phyloP scores from a whole-genome alignment of 1,140 invertebrate species.

The Meloidogyne floridensis region DNA sequence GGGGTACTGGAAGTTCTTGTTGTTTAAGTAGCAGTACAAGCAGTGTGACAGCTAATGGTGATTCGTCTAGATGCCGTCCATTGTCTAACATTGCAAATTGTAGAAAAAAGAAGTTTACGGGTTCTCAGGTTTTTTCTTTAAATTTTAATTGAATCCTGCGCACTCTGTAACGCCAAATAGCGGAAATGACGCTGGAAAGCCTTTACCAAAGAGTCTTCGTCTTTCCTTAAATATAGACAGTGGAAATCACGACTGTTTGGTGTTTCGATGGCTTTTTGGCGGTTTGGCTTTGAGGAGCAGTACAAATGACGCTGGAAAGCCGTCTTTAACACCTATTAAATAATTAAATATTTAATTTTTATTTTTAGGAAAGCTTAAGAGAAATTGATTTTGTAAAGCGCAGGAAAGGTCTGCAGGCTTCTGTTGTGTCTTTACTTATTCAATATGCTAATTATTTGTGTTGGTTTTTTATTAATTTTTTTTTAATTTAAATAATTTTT shows the following conservation, averaged over 20 bases:
- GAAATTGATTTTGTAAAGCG: slow-evolving; percentile 13
- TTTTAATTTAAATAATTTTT: not conserved
- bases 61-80: slow-evolving; percentile 14
- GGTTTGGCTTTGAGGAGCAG: no score
- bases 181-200: no score
- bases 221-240: no score
- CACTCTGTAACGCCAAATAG: no score
- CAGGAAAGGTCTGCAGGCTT: slow-evolving; percentile 26
- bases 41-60: not conserved
- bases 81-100: slow-evolving; percentile 7
- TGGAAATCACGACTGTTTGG: no score
- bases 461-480: not conserved
- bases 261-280: no score
- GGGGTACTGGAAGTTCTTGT: slow-evolving; percentile 5
- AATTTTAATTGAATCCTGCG: not conserved
- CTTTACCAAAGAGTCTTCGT: no score
- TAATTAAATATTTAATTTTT: no score
- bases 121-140: not conserved
- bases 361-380: slow-evolving; percentile 27
- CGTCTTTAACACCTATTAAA: no score
- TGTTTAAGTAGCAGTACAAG: not conserved
- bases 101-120: slow-evolving; percentile 2
- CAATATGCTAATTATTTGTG: slow-evolving; percentile 20
- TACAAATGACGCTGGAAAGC: no score
- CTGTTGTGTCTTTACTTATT: slow-evolving; percentile 35